phyloP scores from a whole-genome alignment of 2,888 invertebrate species.

The Hartigia nigra region DNA sequence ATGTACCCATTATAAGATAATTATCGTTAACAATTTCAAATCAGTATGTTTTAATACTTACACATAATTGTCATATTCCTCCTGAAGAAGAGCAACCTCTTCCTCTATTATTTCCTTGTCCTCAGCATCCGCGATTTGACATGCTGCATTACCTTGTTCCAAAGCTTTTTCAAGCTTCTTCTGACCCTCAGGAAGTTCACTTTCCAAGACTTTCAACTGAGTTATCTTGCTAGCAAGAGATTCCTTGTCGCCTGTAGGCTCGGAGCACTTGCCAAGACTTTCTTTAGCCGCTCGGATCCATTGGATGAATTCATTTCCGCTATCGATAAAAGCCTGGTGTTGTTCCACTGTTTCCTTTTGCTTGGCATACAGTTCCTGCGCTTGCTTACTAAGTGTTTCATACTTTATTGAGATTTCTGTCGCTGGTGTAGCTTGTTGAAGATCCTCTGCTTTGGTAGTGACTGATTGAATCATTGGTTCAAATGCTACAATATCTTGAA shows the following conservation, averaged over 20 bases:
- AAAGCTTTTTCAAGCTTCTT: constrained; percentile 85
- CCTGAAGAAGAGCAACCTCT: constrained; percentile 89
- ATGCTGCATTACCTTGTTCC: constrained; percentile 88
- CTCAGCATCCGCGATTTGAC: constrained; percentile 83
- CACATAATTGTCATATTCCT: constrained; percentile 89
- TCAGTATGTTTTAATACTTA: constrained; percentile 64
- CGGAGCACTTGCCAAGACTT: constrained; percentile 89
- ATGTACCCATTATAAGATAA: background rate
- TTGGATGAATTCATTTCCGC: constrained; percentile 89
- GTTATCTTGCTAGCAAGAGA: constrained; percentile 87
- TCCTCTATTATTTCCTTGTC: constrained; percentile 92
- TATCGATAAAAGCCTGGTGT: constrained; percentile 92
- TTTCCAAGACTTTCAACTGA: constrained; percentile 85
- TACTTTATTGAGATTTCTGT: constrained; percentile 93
- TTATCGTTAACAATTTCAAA: background rate
- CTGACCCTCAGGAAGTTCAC: constrained; percentile 86
- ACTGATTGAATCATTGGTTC: constrained; percentile 98
- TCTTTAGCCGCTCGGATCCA: constrained; percentile 95
- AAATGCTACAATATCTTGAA: constrained; percentile 96
- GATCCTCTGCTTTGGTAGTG: constrained; percentile 90
- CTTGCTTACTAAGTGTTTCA: constrained; percentile 88
- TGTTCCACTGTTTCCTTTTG: constrained; percentile 91
- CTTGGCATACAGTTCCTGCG: constrained; percentile 88
- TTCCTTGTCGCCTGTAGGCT: constrained; percentile 92
- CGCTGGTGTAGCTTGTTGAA: constrained; percentile 91